Evolutionary conservation across 2,888 invertebrate species (phyloP).

Genomic region (Mimachlamys varia): DNA sequence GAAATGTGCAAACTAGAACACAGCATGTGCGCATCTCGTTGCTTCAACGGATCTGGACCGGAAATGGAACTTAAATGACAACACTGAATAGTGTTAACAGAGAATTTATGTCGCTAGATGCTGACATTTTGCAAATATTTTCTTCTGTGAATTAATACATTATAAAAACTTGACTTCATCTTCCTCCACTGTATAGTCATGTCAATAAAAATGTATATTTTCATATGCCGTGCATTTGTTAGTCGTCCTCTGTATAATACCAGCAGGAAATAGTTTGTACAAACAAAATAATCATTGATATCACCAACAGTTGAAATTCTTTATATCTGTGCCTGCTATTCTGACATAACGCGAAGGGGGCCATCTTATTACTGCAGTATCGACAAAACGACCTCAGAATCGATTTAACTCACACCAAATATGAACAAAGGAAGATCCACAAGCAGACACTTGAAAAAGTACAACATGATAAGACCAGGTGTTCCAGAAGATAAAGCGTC

Average conservation of each 20-base stretch:
- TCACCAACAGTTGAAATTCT: no score
- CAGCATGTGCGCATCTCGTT: slow-evolving; percentile 65
- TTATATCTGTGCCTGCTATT: no score
- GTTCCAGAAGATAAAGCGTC: no score
- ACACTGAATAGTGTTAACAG: background rate
- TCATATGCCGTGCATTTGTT: slow-evolving; percentile 5
- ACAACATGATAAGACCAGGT: no score
- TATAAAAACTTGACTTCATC: background rate
- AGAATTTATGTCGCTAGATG: background rate
- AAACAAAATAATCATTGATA: no score
- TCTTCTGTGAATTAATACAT: background rate
- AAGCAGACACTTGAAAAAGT: no score
- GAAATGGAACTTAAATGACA: slow-evolving; percentile 17
- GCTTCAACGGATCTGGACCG: slow-evolving; percentile 31
- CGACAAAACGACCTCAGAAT: no score
- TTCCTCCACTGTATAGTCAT: background rate
- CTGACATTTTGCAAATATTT: slow-evolving; percentile 31
- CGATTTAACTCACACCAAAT: no score
- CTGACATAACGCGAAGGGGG: no score
- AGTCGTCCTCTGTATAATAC: slow-evolving; percentile 10
- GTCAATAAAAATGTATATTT: slow-evolving; percentile 28
- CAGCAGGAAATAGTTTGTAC: no score
- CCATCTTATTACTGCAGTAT: no score
- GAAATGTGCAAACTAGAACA: slow-evolving; percentile 69
- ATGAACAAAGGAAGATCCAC: no score